Evolutionary conservation across 2,113 vertebrate genomes (phyloP), one percentile per base, ranked within the genome.

Genomic region (Barbus barbus): DNA sequence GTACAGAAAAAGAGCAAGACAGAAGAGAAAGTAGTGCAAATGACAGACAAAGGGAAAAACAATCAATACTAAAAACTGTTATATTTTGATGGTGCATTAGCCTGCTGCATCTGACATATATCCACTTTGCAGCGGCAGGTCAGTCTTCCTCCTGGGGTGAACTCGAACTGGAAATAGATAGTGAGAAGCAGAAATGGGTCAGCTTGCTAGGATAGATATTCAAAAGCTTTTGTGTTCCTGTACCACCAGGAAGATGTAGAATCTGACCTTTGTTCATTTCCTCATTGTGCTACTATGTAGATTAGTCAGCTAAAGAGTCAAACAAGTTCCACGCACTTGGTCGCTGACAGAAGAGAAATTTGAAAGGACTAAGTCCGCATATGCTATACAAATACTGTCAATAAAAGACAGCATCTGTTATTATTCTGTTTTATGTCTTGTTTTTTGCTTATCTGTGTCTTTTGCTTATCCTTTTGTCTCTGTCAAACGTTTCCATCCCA

Each of bases 211-310:
- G 56, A 31, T 51, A 61, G 16, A 69, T 63, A 69, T 51, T 63
- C 16, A 51, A 14, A 36, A 22, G 41, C 18, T 20, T 48, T 51
- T 31, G 28, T 48, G 24, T 48, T 80, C 26, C 65, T 65, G 16
- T 31, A 69, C 28, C 63, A n/a, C 20, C 28, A 51, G 28, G 33
- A 58, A 76, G 20, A 24, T 31, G 4, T 41, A 5, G 36, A 26
- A 71, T 53, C 31, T 71, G 33, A 16, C 65, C 56, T 36, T 83
- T 46, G 18, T 48, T 74, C 4, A n/a, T 76, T 83, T 75, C 13
- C 56, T 63, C 18, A 58, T 44, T 74, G 5, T 58, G 13, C 16
- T n/a, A 18, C 22, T 41, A 18, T 38, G 14, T 36, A 65, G 51
- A 38, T 56, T n/a, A 58, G 81, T 75, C 18, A n/a, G 22, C 2